Evolutionary conservation across 2,797 vertebrate species (phyloP).

Genomic region (Ptychobarbus kaznakovi): DNA sequence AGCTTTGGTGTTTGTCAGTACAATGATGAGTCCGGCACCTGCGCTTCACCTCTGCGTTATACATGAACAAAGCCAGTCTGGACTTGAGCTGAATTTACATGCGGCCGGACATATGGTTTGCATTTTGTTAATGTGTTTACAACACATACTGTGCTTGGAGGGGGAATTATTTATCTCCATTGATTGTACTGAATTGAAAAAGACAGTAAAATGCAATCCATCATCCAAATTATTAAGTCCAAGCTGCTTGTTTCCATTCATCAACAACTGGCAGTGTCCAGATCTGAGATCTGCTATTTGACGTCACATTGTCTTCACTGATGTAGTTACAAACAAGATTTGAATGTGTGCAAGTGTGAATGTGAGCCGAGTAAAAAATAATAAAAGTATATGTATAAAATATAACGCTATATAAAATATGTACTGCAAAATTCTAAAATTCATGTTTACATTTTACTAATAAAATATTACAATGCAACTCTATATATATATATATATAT

Average conservation of each 20-base stretch:
- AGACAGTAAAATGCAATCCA: neutral
- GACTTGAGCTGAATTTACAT: neutral
- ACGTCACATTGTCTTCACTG: neutral
- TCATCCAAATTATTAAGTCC: neutral
- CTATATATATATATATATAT: too few relatives aligned
- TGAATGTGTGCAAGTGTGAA: neutral
- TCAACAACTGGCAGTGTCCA: neutral
- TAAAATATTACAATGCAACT: too few relatives aligned
- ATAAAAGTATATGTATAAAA: too few relatives aligned
- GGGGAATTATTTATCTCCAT: neutral
- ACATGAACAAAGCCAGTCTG: neutral
- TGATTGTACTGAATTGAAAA: conserved; percentile 14
- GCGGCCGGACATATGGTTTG: neutral
- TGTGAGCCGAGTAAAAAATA: too few relatives aligned
- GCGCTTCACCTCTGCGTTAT: neutral
- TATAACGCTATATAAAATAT: too few relatives aligned
- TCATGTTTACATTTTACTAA: too few relatives aligned
- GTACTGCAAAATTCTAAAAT: too few relatives aligned
- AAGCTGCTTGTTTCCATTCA: neutral
- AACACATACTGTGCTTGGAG: neutral
- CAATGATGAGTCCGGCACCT: neutral
- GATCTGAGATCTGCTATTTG: neutral
- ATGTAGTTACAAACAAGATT: neutral
- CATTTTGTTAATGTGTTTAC: neutral
- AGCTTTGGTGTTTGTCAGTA: conserved; percentile 49